Conservation (phyloP, 2,113 vertebrate species). For the Macaca mulatta region DNA sequence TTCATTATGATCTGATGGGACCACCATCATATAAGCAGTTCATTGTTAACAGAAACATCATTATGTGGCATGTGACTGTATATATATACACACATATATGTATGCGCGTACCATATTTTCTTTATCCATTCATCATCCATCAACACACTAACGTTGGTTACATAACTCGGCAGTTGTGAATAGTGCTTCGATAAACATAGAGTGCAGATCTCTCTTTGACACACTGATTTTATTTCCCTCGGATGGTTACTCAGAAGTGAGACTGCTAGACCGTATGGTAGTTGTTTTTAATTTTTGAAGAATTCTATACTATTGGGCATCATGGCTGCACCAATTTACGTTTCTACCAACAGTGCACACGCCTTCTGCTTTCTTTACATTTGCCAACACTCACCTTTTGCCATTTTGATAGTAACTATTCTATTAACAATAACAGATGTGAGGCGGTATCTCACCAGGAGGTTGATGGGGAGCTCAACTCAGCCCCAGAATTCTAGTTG, state of each 20-base stretch:
- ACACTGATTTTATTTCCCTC: neutral
- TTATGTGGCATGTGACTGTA: neutral
- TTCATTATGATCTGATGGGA: neutral
- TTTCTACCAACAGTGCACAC: neutral
- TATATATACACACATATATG: neutral
- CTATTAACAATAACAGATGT: neutral
- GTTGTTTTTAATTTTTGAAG: neutral
- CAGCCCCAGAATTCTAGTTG: neutral
- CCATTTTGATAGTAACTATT: neutral
- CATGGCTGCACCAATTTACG: neutral
- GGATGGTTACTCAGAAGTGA: neutral
- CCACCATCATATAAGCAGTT: neutral
- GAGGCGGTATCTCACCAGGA: neutral
- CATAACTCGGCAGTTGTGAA: neutral
- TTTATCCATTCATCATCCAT: neutral
- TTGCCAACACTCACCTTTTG: neutral
- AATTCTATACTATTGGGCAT: neutral
- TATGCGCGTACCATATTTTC: neutral
- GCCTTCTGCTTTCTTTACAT: rapidly evolving
- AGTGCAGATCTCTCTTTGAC: neutral
- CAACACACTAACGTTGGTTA: neutral
- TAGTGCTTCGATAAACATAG: neutral
- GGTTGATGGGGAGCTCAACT: neutral
- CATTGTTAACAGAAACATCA: neutral
- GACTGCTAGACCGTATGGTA: neutral